Evolutionary conservation across 2,888 invertebrate genomes (phyloP).

Genomic region (Suillia variegata): DNA sequence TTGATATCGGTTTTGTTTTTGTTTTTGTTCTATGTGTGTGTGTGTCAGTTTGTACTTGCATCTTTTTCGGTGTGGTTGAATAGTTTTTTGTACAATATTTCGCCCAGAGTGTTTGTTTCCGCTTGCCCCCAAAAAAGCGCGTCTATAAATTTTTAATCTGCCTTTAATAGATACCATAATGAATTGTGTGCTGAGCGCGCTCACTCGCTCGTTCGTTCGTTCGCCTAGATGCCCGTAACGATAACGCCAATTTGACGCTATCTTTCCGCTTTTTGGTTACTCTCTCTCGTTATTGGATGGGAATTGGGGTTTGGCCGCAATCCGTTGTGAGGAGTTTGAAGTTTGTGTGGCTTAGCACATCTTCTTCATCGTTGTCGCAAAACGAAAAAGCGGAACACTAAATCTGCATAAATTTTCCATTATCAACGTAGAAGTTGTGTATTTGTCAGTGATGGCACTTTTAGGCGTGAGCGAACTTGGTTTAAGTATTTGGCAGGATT

Average conservation of each 20-base stretch:
- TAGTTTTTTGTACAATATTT: too few relatives aligned
- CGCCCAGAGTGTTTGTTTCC: neutral
- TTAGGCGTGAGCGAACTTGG: too few relatives aligned
- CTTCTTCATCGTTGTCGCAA: too few relatives aligned
- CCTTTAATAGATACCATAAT: neutral
- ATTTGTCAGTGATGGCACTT: too few relatives aligned
- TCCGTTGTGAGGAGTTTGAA: too few relatives aligned
- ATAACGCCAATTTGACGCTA: neutral
- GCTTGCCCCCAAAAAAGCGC: neutral
- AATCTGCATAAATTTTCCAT: conserved; percentile 52
- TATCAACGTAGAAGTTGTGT: too few relatives aligned
- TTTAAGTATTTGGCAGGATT: too few relatives aligned
- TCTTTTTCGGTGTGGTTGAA: neutral
- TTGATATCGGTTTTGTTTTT: neutral
- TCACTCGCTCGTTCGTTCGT: too few relatives aligned
- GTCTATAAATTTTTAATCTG: neutral
- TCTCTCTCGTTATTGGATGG: neutral
- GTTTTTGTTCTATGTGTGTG: neutral
- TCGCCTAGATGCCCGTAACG: too few relatives aligned
- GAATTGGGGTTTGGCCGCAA: too few relatives aligned
- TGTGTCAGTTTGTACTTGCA: neutral
- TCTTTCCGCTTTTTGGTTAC: neutral
- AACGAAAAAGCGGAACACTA: conserved; percentile 44
- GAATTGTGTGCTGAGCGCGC: too few relatives aligned
- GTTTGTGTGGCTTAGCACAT: too few relatives aligned